Evolutionary conservation across 2,888 invertebrate genomes (phyloP).

Genomic region (Lamellibrachia satsuma): DNA sequence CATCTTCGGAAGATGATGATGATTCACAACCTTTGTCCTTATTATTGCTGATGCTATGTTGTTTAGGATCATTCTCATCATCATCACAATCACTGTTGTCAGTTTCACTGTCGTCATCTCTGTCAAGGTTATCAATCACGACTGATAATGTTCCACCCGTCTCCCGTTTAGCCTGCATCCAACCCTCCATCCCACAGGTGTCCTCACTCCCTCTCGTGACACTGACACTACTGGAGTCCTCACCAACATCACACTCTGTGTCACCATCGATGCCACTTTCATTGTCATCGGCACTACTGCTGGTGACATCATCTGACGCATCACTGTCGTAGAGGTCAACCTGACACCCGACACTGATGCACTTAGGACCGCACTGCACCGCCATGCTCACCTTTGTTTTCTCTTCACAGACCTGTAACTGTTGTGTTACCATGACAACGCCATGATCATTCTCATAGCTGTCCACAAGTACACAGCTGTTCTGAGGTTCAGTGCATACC

Average conservation of each 20-base stretch:
- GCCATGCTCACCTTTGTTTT: not conserved
- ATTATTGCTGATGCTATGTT: not conserved
- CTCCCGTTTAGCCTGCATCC: not conserved
- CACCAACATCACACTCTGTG: not conserved
- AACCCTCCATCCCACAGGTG: not conserved
- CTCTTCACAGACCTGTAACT: not conserved
- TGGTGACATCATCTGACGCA: not conserved
- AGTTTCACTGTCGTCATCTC: not conserved
- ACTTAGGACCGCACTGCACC: not conserved
- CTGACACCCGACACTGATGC: not conserved
- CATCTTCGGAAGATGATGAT: not conserved
- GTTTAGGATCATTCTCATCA: not conserved
- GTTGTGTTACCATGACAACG: not conserved
- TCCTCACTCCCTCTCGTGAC: not conserved
- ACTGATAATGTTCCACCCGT: not conserved
- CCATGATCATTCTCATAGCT: not conserved
- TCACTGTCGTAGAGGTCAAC: constrained; percentile 13
- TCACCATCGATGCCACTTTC: not conserved
- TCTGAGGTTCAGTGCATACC: not conserved
- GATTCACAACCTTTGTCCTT: not conserved
- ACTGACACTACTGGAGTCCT: not conserved
- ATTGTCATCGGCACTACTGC: not conserved
- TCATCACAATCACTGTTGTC: not conserved
- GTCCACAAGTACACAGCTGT: not conserved
- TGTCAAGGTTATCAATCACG: not conserved